phyloP scores from a whole-genome alignment of 2,113 vertebrate genomes.

The Gallinago undulata region DNA sequence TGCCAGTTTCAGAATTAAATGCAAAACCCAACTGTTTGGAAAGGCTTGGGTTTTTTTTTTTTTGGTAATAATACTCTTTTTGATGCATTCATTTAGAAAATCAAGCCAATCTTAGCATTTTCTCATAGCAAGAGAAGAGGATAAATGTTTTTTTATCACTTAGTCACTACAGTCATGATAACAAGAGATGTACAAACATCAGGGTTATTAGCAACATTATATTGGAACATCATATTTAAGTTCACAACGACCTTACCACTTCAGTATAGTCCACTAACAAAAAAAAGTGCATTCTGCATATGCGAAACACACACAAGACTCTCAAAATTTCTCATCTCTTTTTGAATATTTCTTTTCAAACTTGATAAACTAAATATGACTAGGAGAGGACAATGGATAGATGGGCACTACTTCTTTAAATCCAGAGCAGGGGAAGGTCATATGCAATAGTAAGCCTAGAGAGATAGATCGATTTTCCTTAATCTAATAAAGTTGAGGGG shows the following conservation, averaged over 20 bases:
- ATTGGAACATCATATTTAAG: neutral
- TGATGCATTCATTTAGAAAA: neutral
- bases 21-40: neutral
- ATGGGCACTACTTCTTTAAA: neutral
- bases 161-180: neutral
- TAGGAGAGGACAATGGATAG: neutral
- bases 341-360: neutral
- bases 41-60: fast-evolving
- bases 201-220: neutral
- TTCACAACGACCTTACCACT: neutral
- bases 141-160: neutral
- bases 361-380: neutral
- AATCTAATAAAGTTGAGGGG: neutral
- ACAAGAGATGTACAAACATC: neutral
- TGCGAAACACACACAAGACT: neutral
- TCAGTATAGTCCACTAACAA: neutral
- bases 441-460: neutral
- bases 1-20: neutral
- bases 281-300: neutral
- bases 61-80: neutral
- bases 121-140: neutral
- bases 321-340: neutral
- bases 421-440: neutral
- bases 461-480: neutral
- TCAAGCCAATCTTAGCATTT: neutral